These are phyloP conservation scores for Ommatoiulus sabulosus DNA, from an alignment of 2,888 invertebrate species.

Conservation along the genomic window DNA sequence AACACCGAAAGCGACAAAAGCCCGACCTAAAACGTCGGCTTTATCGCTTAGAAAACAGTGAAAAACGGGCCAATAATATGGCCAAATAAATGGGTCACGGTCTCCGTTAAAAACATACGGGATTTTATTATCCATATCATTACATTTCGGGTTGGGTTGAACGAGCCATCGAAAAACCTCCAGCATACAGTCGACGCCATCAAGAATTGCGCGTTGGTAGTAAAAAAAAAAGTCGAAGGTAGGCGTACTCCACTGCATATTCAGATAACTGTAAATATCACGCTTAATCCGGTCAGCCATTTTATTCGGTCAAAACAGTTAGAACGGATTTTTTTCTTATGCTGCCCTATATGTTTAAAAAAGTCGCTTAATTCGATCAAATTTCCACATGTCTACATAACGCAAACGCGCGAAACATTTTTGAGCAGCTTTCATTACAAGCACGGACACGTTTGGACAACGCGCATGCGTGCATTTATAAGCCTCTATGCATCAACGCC, in stretches of 20 bases:
- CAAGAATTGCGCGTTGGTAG: neutral
- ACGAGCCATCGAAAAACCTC: neutral
- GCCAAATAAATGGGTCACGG: neutral
- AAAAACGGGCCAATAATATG: conserved; percentile 7
- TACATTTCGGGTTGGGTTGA: conserved; percentile 14
- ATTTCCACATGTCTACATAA: no score
- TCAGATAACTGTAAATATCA: no score
- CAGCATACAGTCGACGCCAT: neutral
- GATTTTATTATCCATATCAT: conserved; percentile 28
- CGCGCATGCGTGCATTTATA: no score
- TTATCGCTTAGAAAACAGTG: neutral
- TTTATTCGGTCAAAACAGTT: no score
- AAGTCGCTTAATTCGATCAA: no score
- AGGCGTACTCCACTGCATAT: neutral
- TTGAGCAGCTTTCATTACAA: no score
- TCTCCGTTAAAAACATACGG: neutral
- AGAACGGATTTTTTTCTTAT: no score
- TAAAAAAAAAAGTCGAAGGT: neutral
- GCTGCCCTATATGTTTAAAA: no score
- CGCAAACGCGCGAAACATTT: no score
- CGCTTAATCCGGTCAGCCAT: no score
- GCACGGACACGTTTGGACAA: no score
- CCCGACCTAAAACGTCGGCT: neutral
- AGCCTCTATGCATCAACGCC: no score
- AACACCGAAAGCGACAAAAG: neutral